phyloP scores from a whole-genome alignment of 2,113 vertebrate genomes.

The Pollachius pollachius region DNA sequence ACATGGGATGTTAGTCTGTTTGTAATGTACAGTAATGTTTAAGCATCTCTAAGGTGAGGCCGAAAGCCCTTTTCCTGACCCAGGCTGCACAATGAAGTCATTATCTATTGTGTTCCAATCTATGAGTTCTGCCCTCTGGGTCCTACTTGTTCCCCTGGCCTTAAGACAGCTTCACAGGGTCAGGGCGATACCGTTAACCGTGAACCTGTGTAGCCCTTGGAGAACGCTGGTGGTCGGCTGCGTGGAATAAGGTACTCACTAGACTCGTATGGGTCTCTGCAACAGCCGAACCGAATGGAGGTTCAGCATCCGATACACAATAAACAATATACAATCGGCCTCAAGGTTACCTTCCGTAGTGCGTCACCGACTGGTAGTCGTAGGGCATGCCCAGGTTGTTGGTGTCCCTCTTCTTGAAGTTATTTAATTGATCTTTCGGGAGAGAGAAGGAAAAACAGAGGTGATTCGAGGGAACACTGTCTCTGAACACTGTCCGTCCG shows the following conservation, averaged over 20 bases:
- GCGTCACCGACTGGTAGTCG: constrained; percentile 63
- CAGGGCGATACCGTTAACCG: background rate
- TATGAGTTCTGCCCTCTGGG: too few species aligned
- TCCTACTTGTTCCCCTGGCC: too few species aligned
- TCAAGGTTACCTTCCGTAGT: constrained; percentile 51
- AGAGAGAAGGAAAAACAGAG: background rate
- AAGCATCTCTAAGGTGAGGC: too few species aligned
- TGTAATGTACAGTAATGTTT: too few species aligned
- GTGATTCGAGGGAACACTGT: background rate
- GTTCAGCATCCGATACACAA: background rate
- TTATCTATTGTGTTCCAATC: too few species aligned
- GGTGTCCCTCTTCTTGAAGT: constrained; percentile 43
- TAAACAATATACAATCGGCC: background rate
- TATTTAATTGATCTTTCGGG: background rate
- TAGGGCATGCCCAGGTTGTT: constrained; percentile 45
- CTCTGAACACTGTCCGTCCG: too few species aligned
- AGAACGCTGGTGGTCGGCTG: background rate
- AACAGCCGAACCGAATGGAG: background rate
- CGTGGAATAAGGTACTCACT: background rate
- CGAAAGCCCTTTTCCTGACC: too few species aligned
- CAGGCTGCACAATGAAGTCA: too few species aligned
- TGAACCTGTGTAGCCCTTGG: background rate
- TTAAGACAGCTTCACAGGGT: background rate
- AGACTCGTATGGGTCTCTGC: background rate
- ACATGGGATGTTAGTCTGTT: too few species aligned